These are phyloP conservation scores for Pollenia angustigena DNA, from an alignment of 2,888 invertebrate genomes.

Conservation along the genomic window DNA sequence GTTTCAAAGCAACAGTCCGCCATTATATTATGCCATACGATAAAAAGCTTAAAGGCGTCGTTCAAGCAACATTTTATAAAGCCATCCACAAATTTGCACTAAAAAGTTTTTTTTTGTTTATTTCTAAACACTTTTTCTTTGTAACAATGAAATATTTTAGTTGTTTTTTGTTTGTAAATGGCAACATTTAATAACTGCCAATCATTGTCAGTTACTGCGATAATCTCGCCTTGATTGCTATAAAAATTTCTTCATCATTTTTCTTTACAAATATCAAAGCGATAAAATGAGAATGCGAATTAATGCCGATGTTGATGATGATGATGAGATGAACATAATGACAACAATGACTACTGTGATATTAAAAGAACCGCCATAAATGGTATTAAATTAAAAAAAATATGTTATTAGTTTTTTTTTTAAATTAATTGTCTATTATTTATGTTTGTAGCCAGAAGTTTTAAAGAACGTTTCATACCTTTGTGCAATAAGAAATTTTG, in stretches of 20 bases:
- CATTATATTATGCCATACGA: no score
- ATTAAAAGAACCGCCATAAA: constrained; percentile 18
- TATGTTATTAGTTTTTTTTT: constrained; percentile 1
- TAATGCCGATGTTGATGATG: neutral
- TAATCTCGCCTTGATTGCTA: constrained; percentile 1
- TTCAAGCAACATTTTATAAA: no score
- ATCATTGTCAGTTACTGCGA: constrained; percentile 32
- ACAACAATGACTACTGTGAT: constrained; percentile 1
- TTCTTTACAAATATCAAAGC: neutral
- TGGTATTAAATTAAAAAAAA: neutral
- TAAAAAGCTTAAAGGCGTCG: no score
- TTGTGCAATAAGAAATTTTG: no score
- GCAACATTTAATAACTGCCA: constrained; percentile 32
- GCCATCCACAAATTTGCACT: no score
- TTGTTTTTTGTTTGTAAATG: neutral
- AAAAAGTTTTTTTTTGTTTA: no score
- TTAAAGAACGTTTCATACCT: no score
- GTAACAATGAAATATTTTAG: no score
- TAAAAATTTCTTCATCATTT: neutral
- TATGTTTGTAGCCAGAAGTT: no score
- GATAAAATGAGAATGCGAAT: neutral
- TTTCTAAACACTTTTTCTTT: no score
- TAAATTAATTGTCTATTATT: no score
- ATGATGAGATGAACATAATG: neutral
- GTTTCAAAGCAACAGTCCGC: no score